A percentile compares a stretch with the other conserved stretches of the same genome.
These are phyloP conservation scores for Chaetorhynchus papuensis DNA, from an alignment of 2,113 vertebrate genomes.

Conservation along the genomic window DNA sequence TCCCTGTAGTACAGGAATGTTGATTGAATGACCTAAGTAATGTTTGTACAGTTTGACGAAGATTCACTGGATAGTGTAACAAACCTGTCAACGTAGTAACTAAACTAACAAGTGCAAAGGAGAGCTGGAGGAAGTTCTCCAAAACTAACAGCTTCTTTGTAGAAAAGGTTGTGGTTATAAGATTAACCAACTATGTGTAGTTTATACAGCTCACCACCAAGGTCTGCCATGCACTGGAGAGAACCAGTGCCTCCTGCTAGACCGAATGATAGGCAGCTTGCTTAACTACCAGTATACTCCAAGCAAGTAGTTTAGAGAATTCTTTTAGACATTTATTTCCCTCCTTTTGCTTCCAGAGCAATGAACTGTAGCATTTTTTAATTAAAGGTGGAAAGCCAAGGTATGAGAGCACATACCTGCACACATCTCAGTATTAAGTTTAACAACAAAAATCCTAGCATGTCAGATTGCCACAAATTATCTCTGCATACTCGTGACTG, in stretches of 20 bases:
- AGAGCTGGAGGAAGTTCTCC: neutral
- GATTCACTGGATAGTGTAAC: neutral
- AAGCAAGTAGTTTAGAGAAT: slow-evolving; percentile 28
- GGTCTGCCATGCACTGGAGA: slow-evolving; percentile 13
- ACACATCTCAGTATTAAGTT: neutral
- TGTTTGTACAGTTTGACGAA: neutral
- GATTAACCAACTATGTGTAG: neutral
- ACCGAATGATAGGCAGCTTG: neutral
- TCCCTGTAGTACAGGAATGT: neutral
- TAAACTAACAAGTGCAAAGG: neutral
- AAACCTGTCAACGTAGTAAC: neutral
- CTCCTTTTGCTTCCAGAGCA: slow-evolving; percentile 43
- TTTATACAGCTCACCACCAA: neutral
- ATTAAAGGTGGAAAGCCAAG: slow-evolving; percentile 14
- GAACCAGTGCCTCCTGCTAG: slow-evolving; percentile 1
- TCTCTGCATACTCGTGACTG: neutral
- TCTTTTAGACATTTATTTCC: slow-evolving; percentile 27
- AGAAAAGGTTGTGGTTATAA: neutral
- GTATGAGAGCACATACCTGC: neutral
- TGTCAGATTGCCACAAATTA: neutral
- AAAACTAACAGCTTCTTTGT: neutral
- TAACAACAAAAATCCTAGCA: neutral
- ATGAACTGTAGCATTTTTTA: slow-evolving; percentile 40
- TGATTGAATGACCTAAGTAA: neutral
- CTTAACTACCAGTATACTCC: neutral